Percentiles rank a stretch among this genome's conserved stretches.
phyloP scores from a whole-genome alignment of 2,888 invertebrate species.

The Tenthredo amoena region DNA sequence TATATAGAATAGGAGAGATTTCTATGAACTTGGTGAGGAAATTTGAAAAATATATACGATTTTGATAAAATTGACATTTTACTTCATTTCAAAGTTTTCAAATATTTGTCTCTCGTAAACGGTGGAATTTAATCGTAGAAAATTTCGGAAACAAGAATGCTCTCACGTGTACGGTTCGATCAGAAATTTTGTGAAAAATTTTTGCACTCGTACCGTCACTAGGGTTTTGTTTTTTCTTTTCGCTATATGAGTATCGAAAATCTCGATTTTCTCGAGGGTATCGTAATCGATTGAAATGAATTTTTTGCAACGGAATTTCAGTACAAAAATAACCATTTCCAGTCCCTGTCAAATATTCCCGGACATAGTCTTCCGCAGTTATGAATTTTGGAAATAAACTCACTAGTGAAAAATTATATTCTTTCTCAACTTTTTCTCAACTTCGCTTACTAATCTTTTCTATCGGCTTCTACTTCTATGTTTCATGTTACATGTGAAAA shows the following conservation, averaged over 20 bases:
- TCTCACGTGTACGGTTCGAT: neutral
- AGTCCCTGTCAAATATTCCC: neutral
- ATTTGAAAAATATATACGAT: neutral
- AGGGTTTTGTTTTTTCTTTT: neutral
- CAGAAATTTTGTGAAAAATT: neutral
- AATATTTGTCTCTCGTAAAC: neutral
- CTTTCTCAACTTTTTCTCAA: neutral
- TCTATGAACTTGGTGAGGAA: neutral
- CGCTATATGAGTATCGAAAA: neutral
- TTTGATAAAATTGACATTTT: neutral
- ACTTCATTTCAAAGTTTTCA: neutral
- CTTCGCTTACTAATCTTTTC: neutral
- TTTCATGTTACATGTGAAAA: neutral
- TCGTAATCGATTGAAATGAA: neutral
- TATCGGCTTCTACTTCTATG: neutral
- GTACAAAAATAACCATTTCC: neutral
- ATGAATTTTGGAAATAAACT: neutral
- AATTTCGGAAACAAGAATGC: neutral
- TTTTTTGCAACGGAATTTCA: neutral
- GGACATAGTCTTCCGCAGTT: neutral
- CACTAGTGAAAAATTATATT: neutral
- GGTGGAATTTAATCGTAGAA: neutral
- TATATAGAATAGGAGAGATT: neutral
- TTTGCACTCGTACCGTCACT: neutral
- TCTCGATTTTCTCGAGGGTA: neutral